A percentile compares a stretch with the other conserved stretches of the same genome.
Conservation (phyloP, 92 coral and sea anemone species). For the Plumapathes pennacea region DNA sequence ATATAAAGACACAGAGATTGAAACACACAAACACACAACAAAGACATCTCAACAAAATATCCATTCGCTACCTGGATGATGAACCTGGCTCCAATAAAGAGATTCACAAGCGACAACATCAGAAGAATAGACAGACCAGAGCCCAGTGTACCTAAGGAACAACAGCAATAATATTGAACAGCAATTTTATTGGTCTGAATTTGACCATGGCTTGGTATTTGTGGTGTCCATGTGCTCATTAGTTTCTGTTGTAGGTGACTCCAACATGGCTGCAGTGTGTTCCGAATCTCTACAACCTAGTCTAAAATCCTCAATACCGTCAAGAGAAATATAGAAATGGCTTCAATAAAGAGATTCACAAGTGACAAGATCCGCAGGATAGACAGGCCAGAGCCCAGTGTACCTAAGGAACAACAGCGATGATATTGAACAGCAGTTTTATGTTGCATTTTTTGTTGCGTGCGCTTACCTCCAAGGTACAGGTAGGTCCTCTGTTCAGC, state of each 20-base stretch:
- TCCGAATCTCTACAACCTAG: too few relatives aligned
- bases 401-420: slow-evolving; percentile 57
- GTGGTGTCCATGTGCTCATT: too few relatives aligned
- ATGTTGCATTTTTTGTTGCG: too few relatives aligned
- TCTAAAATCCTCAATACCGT: too few relatives aligned
- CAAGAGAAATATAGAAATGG: slow-evolving; percentile 76
- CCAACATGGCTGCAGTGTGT: too few relatives aligned
- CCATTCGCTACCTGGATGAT: slow-evolving; percentile 92
- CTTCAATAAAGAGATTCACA: slow-evolving; percentile 79
- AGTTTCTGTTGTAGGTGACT: too few relatives aligned
- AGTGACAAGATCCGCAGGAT: slow-evolving; percentile 71
- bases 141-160: slow-evolving; percentile 77
- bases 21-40: neutral
- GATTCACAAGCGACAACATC: slow-evolving; percentile 67
- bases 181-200: too few relatives aligned
- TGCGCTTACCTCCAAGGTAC: slow-evolving; percentile 83
- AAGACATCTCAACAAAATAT: too few relatives aligned
- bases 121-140: slow-evolving; percentile 83
- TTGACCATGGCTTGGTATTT: too few relatives aligned
- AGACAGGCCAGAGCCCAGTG: slow-evolving; percentile 80
- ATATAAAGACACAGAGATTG: neutral
- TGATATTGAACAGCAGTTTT: too few relatives aligned
- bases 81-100: slow-evolving; percentile 79
- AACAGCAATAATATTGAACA: too few relatives aligned
- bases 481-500: slow-evolving; percentile 85